Evolutionary conservation across 2,113 vertebrate genomes (phyloP).

Genomic region (Sander vitreus): DNA sequence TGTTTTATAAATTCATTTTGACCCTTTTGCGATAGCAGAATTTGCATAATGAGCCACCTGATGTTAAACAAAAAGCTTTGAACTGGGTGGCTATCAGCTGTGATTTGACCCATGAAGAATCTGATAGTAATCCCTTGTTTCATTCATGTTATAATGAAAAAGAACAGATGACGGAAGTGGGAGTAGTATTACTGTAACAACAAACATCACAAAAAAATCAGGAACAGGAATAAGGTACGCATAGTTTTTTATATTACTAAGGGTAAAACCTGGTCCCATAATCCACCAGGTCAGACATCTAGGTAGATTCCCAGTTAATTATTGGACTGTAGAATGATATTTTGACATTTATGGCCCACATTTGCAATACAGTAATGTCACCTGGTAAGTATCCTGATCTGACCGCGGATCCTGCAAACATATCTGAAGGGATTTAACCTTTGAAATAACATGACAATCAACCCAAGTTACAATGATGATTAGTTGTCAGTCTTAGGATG

Average conservation of each 20-base stretch:
- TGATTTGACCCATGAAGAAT: neutral
- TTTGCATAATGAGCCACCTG: slow-evolving; percentile 34
- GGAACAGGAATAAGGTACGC: slow-evolving; percentile 1
- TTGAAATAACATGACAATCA: neutral
- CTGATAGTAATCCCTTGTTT: neutral
- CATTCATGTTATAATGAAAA: neutral
- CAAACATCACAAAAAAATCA: neutral
- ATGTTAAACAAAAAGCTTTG: neutral
- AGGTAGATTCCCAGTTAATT: neutral
- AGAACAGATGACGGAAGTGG: neutral
- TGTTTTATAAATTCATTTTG: slow-evolving; percentile 5
- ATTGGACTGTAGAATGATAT: neutral
- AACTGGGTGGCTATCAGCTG: neutral
- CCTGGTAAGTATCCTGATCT: neutral
- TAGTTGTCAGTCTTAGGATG: neutral
- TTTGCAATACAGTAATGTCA: neutral
- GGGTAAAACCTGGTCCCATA: neutral
- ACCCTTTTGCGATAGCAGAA: neutral
- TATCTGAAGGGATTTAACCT: slow-evolving; percentile 11
- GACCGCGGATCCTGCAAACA: neutral
- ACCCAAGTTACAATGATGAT: neutral
- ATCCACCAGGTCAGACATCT: neutral
- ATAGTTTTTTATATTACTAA: neutral
- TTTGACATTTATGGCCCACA: slow-evolving; percentile 5
- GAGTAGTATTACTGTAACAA: neutral